phyloP scores from a whole-genome alignment of 2,888 invertebrate species.

The Nomada flava region DNA sequence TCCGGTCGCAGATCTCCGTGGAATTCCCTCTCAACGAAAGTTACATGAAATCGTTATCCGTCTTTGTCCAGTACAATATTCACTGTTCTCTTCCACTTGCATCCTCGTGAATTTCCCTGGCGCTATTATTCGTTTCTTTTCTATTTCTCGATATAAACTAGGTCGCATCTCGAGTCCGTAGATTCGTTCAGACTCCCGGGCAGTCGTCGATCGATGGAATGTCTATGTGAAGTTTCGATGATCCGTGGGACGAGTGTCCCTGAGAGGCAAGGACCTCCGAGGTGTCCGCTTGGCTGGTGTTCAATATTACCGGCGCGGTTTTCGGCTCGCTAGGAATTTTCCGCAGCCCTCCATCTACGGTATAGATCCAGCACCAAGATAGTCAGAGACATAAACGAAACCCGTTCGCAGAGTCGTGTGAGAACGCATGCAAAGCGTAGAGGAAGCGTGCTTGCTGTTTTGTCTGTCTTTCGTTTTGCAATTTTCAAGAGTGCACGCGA shows the following conservation, averaged over 20 bases:
- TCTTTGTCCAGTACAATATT: not conserved
- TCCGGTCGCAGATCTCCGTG: not conserved
- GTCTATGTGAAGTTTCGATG: slow-evolving; percentile 79
- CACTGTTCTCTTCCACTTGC: not conserved
- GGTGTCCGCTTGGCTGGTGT: slow-evolving; percentile 69
- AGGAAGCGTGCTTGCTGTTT: not conserved
- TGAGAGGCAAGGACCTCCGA: slow-evolving; percentile 71
- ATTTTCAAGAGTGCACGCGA: not conserved
- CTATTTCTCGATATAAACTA: not conserved
- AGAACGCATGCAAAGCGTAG: slow-evolving; percentile 10
- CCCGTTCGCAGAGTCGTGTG: slow-evolving; percentile 10
- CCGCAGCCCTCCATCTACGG: slow-evolving; percentile 79
- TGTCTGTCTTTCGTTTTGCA: no score
- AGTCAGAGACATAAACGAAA: slow-evolving; percentile 65
- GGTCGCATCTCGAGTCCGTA: not conserved
- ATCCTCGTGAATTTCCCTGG: not conserved
- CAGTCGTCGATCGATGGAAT: slow-evolving; percentile 82
- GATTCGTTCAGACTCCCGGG: slow-evolving; percentile 60
- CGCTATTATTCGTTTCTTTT: not conserved
- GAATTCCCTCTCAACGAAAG: not conserved
- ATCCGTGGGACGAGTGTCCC: slow-evolving; percentile 70
- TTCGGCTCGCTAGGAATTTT: slow-evolving; percentile 79
- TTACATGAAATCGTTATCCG: not conserved
- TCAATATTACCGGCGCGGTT: slow-evolving; percentile 71
- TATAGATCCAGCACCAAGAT: slow-evolving; percentile 77